Base-by-base conservation (phyloP, 2,797 vertebrate species). In the Chelon labrosus region DNA sequence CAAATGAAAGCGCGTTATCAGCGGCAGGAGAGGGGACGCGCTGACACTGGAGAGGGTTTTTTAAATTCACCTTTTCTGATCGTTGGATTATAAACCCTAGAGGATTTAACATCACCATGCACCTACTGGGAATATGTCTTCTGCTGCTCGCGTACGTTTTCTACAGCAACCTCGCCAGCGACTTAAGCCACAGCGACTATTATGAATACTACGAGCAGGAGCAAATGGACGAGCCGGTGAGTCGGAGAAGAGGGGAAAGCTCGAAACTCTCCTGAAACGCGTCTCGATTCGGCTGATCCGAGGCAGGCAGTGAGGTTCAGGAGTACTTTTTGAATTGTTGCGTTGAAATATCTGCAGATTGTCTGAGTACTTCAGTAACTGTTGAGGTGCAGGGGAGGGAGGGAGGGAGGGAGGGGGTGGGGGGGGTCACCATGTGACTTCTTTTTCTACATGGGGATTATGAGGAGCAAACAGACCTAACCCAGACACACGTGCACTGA, bases 141-240 rank as follows among this genome's bases (percentile, higher is more conserved):
- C 16, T 44, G 37, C 7, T 44, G 35, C 77, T 95, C 64, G 83
- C 89, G 3, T 94, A 90, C 79, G 85, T 94, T 4, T 79, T 94
- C 57, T 91, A 91, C 86, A 68, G 80, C 62, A 94, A 91, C 87
- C 85, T 95, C 75, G 96, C 96, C 91, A 96, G 93, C 79, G 96
- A 97, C 85, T 93, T 95, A 73, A 94, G 92, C 75, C 95, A 92
- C 72, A 72, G 10, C 74, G 96, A 96, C 50, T 95, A 95, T 77
- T 91, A 96, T 67, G 96, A 97, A 83, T 86, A 94, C 79, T 82
- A 79, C 69, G 96, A 96, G 81, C 93, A 93, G 79, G 96, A 96
- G 59, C 90, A 91, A 84, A 94, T 82, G 79, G 95, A 96, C 88
- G 89, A 91, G 31, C 94, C 95, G 97, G 97, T 98, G 88, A 95